Conservation (phyloP, 2,888 invertebrate genomes). For the Drosophila gaucha region DNA sequence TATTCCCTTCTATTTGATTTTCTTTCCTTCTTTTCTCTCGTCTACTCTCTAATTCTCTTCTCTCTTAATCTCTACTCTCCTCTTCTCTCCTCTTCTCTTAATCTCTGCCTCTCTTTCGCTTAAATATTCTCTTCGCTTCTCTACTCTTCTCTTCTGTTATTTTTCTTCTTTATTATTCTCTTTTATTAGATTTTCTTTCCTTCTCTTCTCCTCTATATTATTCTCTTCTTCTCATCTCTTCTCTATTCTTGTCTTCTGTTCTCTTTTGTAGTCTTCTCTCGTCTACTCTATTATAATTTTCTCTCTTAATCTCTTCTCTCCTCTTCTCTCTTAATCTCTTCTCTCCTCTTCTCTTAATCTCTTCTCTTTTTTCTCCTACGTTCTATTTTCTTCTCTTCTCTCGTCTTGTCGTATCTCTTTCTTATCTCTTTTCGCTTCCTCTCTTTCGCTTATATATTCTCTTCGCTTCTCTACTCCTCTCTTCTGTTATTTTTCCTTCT, state of each 20-base stretch:
- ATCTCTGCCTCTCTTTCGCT: too few relatives aligned
- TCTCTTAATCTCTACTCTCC: too few relatives aligned
- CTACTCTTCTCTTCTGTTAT: neutral
- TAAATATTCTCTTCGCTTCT: too few relatives aligned
- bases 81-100: neutral
- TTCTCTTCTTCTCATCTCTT: neutral
- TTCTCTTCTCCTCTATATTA: neutral
- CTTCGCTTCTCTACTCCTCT: neutral
- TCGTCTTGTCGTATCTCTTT: neutral
- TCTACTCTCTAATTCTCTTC: neutral
- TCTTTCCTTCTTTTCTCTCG: neutral
- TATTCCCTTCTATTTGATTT: neutral
- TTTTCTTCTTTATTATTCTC: neutral
- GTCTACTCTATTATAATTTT: too few relatives aligned
- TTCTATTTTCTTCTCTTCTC: neutral
- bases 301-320: too few relatives aligned
- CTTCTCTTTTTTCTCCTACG: too few relatives aligned
- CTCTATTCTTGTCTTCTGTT: neutral
- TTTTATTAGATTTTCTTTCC: too few relatives aligned
- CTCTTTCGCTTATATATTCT: too few relatives aligned
- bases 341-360: too few relatives aligned
- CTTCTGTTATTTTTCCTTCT: too few relatives aligned
- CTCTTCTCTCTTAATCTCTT: neutral
- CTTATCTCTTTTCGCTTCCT: too few relatives aligned
- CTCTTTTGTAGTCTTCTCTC: neutral